Conservation (phyloP, 2,888 invertebrate genomes). For the Anthophora plumipes region DNA sequence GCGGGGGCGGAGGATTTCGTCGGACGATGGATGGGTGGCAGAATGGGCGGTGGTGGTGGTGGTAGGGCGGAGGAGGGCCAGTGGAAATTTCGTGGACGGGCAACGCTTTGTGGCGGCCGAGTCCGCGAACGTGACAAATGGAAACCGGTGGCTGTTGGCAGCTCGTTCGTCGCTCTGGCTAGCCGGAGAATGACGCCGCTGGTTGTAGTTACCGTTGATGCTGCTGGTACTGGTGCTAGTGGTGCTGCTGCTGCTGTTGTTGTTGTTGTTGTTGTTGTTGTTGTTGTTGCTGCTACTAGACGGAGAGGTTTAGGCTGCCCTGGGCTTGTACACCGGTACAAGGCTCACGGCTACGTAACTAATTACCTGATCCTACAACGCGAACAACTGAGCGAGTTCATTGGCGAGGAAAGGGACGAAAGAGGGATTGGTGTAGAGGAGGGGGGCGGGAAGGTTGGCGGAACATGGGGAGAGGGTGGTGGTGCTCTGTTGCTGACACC, state of each 20-base stretch:
- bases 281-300: constrained; percentile 57
- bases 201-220: constrained; percentile 55
- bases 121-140: constrained; percentile 73
- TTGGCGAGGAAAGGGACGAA: constrained; percentile 64
- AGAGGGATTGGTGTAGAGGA: constrained; percentile 37
- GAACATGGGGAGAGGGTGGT: constrained; percentile 10
- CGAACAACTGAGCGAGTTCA: constrained; percentile 79
- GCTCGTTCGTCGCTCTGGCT: constrained; percentile 64
- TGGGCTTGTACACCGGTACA: constrained; percentile 68
- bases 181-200: constrained; percentile 55
- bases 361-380: constrained; percentile 81
- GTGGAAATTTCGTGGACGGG: constrained; percentile 66
- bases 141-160: constrained; percentile 74
- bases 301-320: constrained; percentile 70
- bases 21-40: neutral
- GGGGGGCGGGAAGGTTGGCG: constrained; percentile 52
- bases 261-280: constrained; percentile 54
- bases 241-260: constrained; percentile 50
- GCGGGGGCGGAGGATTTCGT: constrained; percentile 41
- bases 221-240: constrained; percentile 49
- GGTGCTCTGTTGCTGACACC: constrained; percentile 82
- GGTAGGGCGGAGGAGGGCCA: constrained; percentile 24
- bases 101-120: constrained; percentile 69
- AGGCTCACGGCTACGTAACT: constrained; percentile 82
- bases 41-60: neutral